Evolutionary conservation across 2,113 vertebrate species (phyloP).

Genomic region (Sphaerodactylus townsendi): DNA sequence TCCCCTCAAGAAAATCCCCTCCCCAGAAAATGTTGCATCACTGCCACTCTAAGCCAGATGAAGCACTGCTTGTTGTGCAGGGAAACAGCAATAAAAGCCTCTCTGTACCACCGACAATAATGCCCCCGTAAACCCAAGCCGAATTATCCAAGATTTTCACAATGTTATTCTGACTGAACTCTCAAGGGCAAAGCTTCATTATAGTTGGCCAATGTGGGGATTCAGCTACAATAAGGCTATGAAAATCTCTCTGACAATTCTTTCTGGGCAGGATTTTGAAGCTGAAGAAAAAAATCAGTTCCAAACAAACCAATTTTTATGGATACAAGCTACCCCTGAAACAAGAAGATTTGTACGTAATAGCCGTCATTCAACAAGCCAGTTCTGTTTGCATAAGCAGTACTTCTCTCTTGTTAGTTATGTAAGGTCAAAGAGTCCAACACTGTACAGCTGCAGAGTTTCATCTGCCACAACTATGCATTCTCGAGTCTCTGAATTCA

Average conservation of each 20-base stretch:
- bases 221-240: not conserved
- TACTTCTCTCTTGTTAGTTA: not conserved
- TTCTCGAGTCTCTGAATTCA: not conserved
- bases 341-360: not conserved
- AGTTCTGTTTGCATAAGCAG: not conserved
- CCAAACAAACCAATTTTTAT: not conserved
- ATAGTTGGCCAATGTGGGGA: not conserved
- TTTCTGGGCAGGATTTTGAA: not conserved
- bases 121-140: not conserved
- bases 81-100: not conserved
- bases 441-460: not conserved
- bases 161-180: not conserved
- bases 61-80: not conserved
- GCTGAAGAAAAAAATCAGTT: not conserved
- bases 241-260: not conserved
- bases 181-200: not conserved
- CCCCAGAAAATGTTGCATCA: not conserved
- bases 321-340: not conserved
- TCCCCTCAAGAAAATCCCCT: not conserved
- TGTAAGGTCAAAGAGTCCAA: not conserved
- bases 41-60: not conserved
- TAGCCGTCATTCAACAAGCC: not conserved
- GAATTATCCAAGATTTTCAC: not conserved
- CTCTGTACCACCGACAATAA: not conserved
- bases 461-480: not conserved